Base-by-base conservation (phyloP, 2,113 vertebrate species). In the Lanius collurio region DNA sequence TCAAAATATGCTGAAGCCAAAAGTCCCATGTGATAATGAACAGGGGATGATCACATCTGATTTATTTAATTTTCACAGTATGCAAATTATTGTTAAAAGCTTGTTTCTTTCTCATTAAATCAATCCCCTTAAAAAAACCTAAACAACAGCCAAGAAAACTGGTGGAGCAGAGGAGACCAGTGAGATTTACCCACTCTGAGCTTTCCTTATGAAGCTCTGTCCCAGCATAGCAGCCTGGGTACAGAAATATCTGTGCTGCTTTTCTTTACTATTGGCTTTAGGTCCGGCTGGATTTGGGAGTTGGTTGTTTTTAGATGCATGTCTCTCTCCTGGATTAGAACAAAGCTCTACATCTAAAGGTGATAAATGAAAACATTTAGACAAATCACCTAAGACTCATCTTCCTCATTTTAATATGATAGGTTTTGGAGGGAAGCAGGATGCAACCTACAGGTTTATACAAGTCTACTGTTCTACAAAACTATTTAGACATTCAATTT, bases 361-460 rank as follows among this genome's bases (percentile, higher is more conserved):
- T 76, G 44, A 82, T 76, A 76, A 78, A 94, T 78, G n/a, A 91
- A 91, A 84, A 70, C 1, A 3, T 84, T 89, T 87, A 77, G 55
- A 59, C 83, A 87, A 91, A 74, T 93, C 46, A 59, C 24, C 35
- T 39, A 67, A 89, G 15, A 27, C 35, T 93, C 55, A 87, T 50
- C 52, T 60, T 47, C 47, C 33, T 90, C 50, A 84, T 91, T 95
- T 87, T 76, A 87, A 53, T 89, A 82, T 73, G 65, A 87, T 82
- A 69, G 15, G 65, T 42, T 88, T 74, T 73, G 67, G 37, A 79
- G 53, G 68, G 53, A 91, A 86, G 27, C 39, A 87, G 74, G 30
- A 55, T 91, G n/a, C 82, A 83, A 28, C 30, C 65, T 91, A 73
- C 89, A 95, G 57, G 89, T 91, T 95, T 79, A 84, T 31, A 87